Evolutionary conservation across 2,113 vertebrate species (phyloP).

Genomic region (Oreotrochilus melanogaster): DNA sequence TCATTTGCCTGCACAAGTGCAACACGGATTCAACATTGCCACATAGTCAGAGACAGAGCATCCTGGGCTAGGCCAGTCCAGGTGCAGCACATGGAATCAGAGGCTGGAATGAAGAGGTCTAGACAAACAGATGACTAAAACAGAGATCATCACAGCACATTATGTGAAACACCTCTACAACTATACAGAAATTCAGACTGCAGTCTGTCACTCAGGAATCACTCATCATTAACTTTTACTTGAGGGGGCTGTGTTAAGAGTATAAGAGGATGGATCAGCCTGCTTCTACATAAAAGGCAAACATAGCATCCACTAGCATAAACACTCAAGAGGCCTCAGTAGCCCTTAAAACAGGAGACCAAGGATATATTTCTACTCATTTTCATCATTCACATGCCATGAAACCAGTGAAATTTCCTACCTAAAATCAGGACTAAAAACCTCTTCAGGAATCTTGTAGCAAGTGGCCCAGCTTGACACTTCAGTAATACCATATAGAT

Average conservation of each 20-base stretch:
- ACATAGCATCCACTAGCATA: background rate
- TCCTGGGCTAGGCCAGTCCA: background rate
- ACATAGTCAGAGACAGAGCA: background rate
- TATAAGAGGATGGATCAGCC: background rate
- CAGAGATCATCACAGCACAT: background rate
- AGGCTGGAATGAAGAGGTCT: background rate
- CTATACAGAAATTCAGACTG: background rate
- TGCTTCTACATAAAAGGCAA: background rate
- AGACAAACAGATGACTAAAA: background rate
- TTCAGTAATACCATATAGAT: conserved; percentile 95
- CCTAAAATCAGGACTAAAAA: conserved; percentile 67
- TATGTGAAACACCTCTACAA: background rate
- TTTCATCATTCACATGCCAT: background rate
- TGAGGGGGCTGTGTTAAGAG: background rate
- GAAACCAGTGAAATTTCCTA: conserved; percentile 32
- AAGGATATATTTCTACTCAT: background rate
- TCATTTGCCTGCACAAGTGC: background rate
- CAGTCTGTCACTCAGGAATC: background rate
- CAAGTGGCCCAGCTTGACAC: conserved; percentile 96
- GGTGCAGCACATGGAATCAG: background rate
- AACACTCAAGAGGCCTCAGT: background rate
- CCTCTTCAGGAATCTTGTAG: conserved; percentile 84
- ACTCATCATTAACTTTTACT: background rate
- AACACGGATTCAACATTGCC: background rate
- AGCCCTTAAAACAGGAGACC: background rate